Base-by-base conservation (phyloP, 2,888 invertebrate genomes). In the Reticulitermes lucifugus region DNA sequence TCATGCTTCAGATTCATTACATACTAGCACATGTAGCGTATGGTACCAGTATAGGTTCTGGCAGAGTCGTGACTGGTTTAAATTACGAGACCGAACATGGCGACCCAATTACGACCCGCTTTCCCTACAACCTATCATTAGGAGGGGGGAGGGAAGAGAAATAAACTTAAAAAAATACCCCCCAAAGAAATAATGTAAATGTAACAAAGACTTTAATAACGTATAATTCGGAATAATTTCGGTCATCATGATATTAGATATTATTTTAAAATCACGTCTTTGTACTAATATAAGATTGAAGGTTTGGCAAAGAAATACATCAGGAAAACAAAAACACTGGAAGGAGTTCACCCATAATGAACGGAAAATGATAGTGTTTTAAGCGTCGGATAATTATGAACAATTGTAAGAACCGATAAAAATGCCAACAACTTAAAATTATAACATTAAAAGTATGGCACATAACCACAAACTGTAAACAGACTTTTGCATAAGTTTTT, bases 201-300 rank as follows among this genome's bases (percentile, higher is more conserved):
- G 84, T 83, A 85, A 55, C 86, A 85, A 65, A 83, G 80, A 83
- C 83, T 85, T 85, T 85, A 86, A 86, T 86, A 83, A 85, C 85
- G 80, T 83, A 83, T 85, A 85, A 86, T 86, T 85, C 80, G 60
- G 80, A 83, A 73, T 85, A 79, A 86, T 86, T 86, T 85, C 84
- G 70, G 83, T 79, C 82, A 83, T 80, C 85, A 71, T 80, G 85
- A 86, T 86, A 85, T 85, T 84, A 85, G 55, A 83, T 75, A 83
- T 79, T 85, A 85, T 73, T 79, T 75, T 51, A 79, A 79, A 85
- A 84, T 81, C 85, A 86, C 75, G 84, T 84, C 59, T 86, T 83
- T 85, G 79, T 55, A 71, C 79, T 80, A 83, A 83, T 85, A 85
- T 71, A 83, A 83, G 70, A 79, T 71, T 81, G 84, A 77, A 84